Percentiles rank a stretch among this genome's conserved stretches.
phyloP scores from a whole-genome alignment of 2,113 vertebrate genomes.

The Stegostoma tigrinum region DNA sequence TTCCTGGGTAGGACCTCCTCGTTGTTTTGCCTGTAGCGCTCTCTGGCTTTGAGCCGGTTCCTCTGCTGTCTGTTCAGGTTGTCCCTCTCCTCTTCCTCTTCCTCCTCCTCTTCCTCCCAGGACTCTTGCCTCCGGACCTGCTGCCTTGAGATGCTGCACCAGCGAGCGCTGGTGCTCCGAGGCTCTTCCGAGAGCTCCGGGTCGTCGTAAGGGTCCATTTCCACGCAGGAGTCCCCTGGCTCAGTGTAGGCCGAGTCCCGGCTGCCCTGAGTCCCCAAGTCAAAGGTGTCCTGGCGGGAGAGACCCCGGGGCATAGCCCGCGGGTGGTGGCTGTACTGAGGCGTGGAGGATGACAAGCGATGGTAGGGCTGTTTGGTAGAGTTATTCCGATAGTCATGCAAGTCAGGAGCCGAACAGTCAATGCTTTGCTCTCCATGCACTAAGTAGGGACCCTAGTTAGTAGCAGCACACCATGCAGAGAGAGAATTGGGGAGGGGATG shows the following conservation, averaged over 20 bases:
- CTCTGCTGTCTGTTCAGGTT: slow-evolving; percentile 62
- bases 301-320: slow-evolving; percentile 59
- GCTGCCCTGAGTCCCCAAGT: slow-evolving; percentile 81
- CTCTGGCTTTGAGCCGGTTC: slow-evolving; percentile 72
- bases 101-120: slow-evolving; percentile 65
- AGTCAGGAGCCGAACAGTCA: slow-evolving; percentile 62
- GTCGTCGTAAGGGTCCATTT: slow-evolving; percentile 79
- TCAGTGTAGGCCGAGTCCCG: slow-evolving; percentile 87
- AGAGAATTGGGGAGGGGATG: slow-evolving; percentile 51
- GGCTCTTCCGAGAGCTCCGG: slow-evolving; percentile 51
- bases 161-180: slow-evolving; percentile 41
- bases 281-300: slow-evolving; percentile 85
- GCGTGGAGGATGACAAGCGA: slow-evolving; percentile 57
- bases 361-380: slow-evolving; percentile 59
- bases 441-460: slow-evolving; percentile 78
- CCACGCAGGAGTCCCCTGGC: slow-evolving; percentile 79
- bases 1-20: slow-evolving; percentile 58
- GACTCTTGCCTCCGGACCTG: slow-evolving; percentile 69
- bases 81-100: slow-evolving; percentile 61
- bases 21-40: slow-evolving; percentile 67
- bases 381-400: slow-evolving; percentile 69
- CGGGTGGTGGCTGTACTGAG: slow-evolving; percentile 53
- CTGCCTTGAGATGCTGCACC: slow-evolving; percentile 54
- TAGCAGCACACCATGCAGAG: slow-evolving; percentile 64
- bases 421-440: slow-evolving; percentile 74